Conservation (phyloP, 53 echinoderm and acorn worm genomes). For the Echinarachnius parma region DNA sequence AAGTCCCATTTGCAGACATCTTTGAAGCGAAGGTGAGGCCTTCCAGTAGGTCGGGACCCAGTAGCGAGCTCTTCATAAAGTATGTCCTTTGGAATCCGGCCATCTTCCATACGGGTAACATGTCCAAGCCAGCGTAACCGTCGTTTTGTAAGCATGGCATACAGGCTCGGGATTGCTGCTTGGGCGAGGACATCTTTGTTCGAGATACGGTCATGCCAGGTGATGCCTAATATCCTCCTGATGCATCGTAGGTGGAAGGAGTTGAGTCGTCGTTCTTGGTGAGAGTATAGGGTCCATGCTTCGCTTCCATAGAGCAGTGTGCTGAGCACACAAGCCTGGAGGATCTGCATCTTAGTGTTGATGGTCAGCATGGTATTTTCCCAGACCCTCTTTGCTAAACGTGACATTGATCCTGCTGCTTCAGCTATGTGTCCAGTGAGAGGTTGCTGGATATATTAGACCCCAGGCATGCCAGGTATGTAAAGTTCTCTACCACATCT, state of each 20-base stretch:
- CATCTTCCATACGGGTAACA: constrained; percentile 46
- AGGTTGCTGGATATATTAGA: too few species aligned
- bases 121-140: constrained; percentile 43
- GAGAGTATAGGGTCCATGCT: constrained; percentile 22
- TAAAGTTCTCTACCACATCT: too few species aligned
- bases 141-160: constrained; percentile 29
- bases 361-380: constrained; percentile 23
- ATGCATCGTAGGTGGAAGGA: constrained; percentile 36
- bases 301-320: constrained; percentile 46
- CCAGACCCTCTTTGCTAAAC: constrained; percentile 30
- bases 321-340: constrained; percentile 24
- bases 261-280: constrained; percentile 28
- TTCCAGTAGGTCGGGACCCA: constrained; percentile 20
- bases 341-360: constrained; percentile 30
- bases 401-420: constrained; percentile 13
- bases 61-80: constrained; percentile 41
- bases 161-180: constrained; percentile 7
- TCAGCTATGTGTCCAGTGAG: too few species aligned
- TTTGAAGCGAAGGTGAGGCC: constrained; percentile 47
- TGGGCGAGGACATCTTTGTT: constrained; percentile 15
- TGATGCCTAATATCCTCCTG: constrained; percentile 24
- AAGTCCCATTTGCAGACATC: constrained; percentile 52
- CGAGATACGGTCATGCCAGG: constrained; percentile 44
- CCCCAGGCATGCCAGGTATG: too few species aligned
- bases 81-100: constrained; percentile 50